phyloP scores from a whole-genome alignment of 2,797 vertebrate species.

The Megaceryle alcyon region DNA sequence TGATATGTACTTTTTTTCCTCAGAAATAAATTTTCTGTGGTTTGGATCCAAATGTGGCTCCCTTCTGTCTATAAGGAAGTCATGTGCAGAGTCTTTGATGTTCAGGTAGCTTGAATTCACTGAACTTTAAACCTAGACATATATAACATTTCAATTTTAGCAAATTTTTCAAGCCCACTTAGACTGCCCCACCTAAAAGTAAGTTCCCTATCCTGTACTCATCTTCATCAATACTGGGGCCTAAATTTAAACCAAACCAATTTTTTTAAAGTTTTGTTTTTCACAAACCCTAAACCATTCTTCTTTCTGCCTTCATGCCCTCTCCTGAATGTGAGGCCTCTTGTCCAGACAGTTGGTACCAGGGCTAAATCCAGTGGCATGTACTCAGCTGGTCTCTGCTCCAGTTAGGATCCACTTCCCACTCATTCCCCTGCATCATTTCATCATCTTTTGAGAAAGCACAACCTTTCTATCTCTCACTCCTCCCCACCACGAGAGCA shows the following conservation, averaged over 20 bases:
- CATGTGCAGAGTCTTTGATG: neutral
- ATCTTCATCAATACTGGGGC: neutral
- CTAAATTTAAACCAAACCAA: neutral
- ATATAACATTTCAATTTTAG: neutral
- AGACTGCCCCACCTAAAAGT: neutral
- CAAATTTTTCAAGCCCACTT: neutral
- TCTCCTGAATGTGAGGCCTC: neutral
- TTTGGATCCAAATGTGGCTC: neutral
- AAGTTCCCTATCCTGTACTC: neutral
- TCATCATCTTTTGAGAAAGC: neutral
- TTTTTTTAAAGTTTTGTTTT: neutral
- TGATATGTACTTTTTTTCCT: neutral
- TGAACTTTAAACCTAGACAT: neutral
- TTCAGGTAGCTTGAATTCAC: neutral
- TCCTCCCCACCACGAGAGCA: neutral
- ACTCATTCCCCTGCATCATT: fast-evolving
- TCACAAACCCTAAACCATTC: neutral
- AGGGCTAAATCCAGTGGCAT: neutral
- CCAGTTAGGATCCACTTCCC: neutral
- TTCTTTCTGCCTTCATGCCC: neutral
- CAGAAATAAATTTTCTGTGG: neutral
- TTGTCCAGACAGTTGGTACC: neutral
- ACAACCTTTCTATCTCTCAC: neutral
- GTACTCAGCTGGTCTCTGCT: neutral
- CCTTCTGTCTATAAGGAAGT: neutral